Percentiles rank a stretch among this genome's conserved stretches.
Conservation (phyloP, 2,888 invertebrate species). For the Anoplius nigerrimus region DNA sequence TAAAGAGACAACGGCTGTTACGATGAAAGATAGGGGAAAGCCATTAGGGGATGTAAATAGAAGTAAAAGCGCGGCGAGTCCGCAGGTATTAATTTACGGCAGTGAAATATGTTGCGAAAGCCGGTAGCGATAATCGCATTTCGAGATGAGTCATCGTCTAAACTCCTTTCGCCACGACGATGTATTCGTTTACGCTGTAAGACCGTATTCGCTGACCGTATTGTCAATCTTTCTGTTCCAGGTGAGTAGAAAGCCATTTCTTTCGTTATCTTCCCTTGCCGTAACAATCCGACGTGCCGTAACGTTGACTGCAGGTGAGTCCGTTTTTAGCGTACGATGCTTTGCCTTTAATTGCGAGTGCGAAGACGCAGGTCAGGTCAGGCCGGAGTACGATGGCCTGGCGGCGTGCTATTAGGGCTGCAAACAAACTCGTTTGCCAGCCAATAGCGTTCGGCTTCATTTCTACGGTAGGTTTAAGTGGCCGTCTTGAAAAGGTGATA, state of each 20-base stretch:
- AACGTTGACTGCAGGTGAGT: constrained; percentile 52
- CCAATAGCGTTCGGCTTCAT: neutral
- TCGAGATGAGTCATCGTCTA: too few relatives aligned
- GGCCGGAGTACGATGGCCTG: neutral
- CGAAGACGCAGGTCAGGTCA: neutral
- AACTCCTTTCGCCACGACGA: neutral
- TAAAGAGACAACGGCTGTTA: too few relatives aligned
- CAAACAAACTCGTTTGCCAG: neutral
- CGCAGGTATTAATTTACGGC: too few relatives aligned
- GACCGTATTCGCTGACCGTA: neutral
- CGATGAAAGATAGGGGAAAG: too few relatives aligned
- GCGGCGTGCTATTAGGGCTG: too few relatives aligned
- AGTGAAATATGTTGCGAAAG: too few relatives aligned
- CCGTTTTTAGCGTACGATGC: constrained; percentile 41
- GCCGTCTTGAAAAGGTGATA: constrained; percentile 7
- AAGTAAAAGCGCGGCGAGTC: too few relatives aligned
- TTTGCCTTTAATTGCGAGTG: constrained; percentile 38
- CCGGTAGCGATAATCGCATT: too few relatives aligned
- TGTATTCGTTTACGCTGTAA: too few relatives aligned
- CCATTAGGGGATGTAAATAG: too few relatives aligned
- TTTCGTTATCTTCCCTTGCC: constrained; percentile 10
- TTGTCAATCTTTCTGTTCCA: constrained; percentile 54
- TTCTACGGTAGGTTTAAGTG: neutral
- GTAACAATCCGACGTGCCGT: constrained; percentile 24
- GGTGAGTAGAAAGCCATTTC: constrained; percentile 59